A percentile compares a stretch with the other conserved stretches of the same genome.
phyloP scores from a whole-genome alignment of 2,888 invertebrate species.

The Microctonus brassicae region DNA sequence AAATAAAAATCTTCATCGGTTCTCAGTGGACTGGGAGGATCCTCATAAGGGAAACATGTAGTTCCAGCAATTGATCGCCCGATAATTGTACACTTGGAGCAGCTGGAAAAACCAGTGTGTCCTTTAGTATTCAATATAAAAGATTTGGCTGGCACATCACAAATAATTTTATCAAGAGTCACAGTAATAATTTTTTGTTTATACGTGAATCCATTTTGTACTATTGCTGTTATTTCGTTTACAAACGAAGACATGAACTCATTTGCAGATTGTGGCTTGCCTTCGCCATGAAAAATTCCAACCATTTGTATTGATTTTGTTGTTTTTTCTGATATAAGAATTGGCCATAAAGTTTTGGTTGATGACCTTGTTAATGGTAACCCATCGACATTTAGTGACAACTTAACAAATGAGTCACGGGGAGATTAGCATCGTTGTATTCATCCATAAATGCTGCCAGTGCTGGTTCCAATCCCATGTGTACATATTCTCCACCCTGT shows the following conservation, averaged over 20 bases:
- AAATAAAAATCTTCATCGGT: conserved; percentile 22
- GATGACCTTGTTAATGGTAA: not conserved
- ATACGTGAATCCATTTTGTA: not conserved
- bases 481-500: not conserved
- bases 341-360: not conserved
- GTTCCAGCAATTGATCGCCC: not conserved
- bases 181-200: not conserved
- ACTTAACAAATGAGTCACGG: not conserved
- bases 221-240: not conserved
- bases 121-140: conserved; percentile 5
- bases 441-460: not conserved
- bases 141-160: not conserved
- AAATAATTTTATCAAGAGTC: not conserved
- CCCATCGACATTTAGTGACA: not conserved
- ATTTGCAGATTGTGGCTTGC: not conserved
- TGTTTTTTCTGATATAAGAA: not conserved
- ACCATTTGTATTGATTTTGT: not conserved
- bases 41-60: not conserved
- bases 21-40: not conserved
- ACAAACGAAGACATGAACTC: not conserved
- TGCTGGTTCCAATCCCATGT: not conserved
- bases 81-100: conserved; percentile 15
- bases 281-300: not conserved
- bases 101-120: conserved; percentile 15
- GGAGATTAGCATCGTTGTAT: too few relatives aligned